phyloP scores from a whole-genome alignment of 1,140 invertebrate species.

The Pomphorhynchus laevis region DNA sequence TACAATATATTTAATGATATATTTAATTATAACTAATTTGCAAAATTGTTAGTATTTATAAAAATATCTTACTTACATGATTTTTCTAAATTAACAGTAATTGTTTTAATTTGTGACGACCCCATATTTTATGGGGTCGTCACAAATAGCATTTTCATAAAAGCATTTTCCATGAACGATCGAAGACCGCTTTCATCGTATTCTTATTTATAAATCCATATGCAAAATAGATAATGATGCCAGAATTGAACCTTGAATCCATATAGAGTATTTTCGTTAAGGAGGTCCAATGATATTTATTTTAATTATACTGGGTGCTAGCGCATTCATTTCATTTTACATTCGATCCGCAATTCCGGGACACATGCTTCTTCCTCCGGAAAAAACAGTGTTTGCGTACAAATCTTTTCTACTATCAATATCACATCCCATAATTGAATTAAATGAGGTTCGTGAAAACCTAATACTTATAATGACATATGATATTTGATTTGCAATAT shows the following conservation, averaged over 20 bases:
- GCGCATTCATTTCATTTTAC: conserved; percentile 16
- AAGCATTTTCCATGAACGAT: conserved; percentile 79
- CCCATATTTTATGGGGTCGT: too few species aligned
- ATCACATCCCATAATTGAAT: conserved; percentile 60
- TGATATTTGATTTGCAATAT: too few species aligned
- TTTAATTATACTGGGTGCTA: conserved; percentile 25
- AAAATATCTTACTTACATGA: too few species aligned
- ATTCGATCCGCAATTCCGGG: conserved; percentile 12
- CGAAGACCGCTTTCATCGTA: conserved; percentile 56
- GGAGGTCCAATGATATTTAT: conserved; percentile 29
- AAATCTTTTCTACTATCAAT: conserved; percentile 41
- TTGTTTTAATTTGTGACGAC: too few species aligned
- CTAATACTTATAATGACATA: too few species aligned
- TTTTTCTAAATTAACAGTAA: too few species aligned
- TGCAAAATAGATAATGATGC: conserved; percentile 29
- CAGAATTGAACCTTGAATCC: conserved; percentile 16
- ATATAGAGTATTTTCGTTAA: conserved; percentile 9
- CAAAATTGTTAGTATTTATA: too few species aligned
- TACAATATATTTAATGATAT: too few species aligned
- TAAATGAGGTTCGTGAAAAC: conserved; percentile 17
- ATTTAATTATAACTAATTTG: too few species aligned
- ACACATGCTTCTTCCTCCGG: conserved; percentile 15
- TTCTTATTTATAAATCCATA: conserved; percentile 31
- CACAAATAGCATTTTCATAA: too few species aligned
- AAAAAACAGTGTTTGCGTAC: conserved; percentile 14